Conservation (phyloP, 2,113 vertebrate genomes). For the Elanus axillaris region DNA sequence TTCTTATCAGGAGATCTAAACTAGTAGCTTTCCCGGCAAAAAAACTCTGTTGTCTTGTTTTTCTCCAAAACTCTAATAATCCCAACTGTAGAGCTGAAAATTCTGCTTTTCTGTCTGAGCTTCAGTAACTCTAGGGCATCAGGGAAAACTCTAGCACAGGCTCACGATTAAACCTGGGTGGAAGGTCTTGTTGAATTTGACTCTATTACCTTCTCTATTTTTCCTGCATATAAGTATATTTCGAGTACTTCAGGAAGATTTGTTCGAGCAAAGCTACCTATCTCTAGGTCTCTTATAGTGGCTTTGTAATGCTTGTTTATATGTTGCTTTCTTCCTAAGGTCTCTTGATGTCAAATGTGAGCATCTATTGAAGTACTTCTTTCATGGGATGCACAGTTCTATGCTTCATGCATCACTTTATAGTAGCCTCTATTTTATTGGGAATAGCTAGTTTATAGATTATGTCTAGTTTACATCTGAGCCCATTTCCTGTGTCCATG, state of each 20-base stretch:
- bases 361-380: neutral
- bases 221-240: neutral
- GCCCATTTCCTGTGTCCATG: neutral
- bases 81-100: neutral
- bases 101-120: neutral
- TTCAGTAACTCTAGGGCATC: neutral
- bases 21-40: neutral
- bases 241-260: neutral
- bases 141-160: neutral
- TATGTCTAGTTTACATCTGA: neutral
- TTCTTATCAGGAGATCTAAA: neutral
- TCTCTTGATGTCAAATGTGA: neutral
- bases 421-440: neutral
- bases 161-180: neutral
- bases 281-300: neutral
- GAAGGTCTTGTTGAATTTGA: neutral
- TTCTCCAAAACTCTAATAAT: neutral
- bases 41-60: neutral
- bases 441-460: neutral
- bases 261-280: neutral
- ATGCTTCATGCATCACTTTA: neutral
- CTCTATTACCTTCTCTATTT: neutral
- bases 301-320: neutral
- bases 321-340: neutral
- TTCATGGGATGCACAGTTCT: fast-evolving